Evolutionary conservation across 2,888 invertebrate species (phyloP).

Genomic region (Lagria hirta): DNA sequence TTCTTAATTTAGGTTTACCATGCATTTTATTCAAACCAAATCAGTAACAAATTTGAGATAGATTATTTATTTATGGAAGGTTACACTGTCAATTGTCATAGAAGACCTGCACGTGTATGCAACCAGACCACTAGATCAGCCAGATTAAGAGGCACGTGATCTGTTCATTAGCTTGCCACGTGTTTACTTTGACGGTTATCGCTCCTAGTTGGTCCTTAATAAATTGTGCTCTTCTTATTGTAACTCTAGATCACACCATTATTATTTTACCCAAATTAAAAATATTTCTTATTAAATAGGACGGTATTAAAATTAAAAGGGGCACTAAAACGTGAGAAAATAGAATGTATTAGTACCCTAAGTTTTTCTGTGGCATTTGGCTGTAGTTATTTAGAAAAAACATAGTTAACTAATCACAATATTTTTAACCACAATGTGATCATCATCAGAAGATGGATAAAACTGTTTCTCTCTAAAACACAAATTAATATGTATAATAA

Average conservation of each 20-base stretch:
- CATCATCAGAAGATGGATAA: too few relatives aligned
- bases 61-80: conserved; percentile 31
- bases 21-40: too few relatives aligned
- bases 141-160: conserved; percentile 46
- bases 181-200: conserved; percentile 32
- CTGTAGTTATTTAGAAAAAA: too few relatives aligned
- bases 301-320: too few relatives aligned
- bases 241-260: neutral
- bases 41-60: conserved; percentile 12
- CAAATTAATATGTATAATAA: too few relatives aligned
- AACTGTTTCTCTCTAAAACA: too few relatives aligned
- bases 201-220: conserved; percentile 33
- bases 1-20: conserved; percentile 1
- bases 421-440: too few relatives aligned
- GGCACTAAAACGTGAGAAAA: too few relatives aligned
- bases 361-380: too few relatives aligned
- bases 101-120: conserved; percentile 44
- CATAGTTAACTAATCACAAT: too few relatives aligned
- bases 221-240: conserved; percentile 24
- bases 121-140: conserved; percentile 42
- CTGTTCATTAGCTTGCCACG: conserved; percentile 46
- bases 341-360: too few relatives aligned
- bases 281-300: too few relatives aligned
- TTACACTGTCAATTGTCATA: conserved; percentile 44
- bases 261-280: neutral